A percentile compares a stretch with the other conserved stretches of the same genome.
phyloP scores from a whole-genome alignment of 2,888 invertebrate genomes.

The Micropterix aruncella region DNA sequence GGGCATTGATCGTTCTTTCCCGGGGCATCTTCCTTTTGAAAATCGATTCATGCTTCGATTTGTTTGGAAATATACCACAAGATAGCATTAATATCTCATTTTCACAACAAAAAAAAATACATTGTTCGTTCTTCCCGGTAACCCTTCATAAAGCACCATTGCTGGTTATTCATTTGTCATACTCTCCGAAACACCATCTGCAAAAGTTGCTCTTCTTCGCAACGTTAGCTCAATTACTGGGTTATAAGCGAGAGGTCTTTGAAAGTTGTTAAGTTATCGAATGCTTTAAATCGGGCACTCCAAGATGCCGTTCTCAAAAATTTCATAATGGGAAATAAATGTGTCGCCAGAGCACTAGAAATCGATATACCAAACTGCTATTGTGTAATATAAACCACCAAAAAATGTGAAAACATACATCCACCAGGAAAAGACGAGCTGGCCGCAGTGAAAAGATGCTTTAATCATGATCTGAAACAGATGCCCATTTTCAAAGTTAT shows the following conservation, averaged over 20 bases:
- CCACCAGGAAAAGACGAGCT: slow-evolving; percentile 90
- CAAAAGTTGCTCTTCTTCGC: slow-evolving; percentile 97
- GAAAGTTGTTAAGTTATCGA: slow-evolving; percentile 51
- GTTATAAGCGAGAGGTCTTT: slow-evolving; percentile 40
- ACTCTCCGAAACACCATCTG: slow-evolving; percentile 37
- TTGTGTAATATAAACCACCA: slow-evolving; percentile 83
- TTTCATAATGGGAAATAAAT: slow-evolving; percentile 55
- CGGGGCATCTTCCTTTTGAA: too few species aligned
- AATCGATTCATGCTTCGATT: too few species aligned
- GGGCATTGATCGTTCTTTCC: too few species aligned
- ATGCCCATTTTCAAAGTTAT: slow-evolving; percentile 32
- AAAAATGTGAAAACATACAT: slow-evolving; percentile 81
- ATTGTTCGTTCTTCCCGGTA: too few species aligned
- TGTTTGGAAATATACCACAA: too few species aligned
- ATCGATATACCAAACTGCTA: slow-evolving; percentile 84
- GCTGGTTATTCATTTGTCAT: slow-evolving; percentile 34
- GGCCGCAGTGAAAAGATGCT: slow-evolving; percentile 73
- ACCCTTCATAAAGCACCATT: slow-evolving; percentile 30
- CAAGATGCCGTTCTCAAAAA: slow-evolving; percentile 51
- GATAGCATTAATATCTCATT: too few species aligned
- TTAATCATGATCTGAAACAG: slow-evolving; percentile 66
- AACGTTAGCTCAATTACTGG: slow-evolving; percentile 59
- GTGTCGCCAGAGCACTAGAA: slow-evolving; percentile 87
- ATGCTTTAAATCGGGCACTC: slow-evolving; percentile 42
- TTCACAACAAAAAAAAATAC: too few species aligned